Evolutionary conservation across 2,888 invertebrate genomes (phyloP).

Genomic region (Cataglyphis rosenhaueri): DNA sequence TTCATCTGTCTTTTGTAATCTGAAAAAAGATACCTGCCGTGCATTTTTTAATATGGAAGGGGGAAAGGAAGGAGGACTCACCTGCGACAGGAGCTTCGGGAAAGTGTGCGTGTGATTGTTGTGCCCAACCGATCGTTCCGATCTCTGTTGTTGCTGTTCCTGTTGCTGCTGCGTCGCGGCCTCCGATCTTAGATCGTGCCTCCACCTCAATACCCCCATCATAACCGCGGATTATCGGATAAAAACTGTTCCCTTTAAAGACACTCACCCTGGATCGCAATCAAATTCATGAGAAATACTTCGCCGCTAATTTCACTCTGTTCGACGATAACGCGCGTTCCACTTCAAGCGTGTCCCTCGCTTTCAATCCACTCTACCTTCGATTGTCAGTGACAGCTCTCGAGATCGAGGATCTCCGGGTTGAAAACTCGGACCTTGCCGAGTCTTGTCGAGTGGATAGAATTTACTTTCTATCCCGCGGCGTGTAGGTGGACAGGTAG

Average conservation of each 20-base stretch:
- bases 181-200: conserved; percentile 85
- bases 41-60: background rate
- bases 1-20: background rate
- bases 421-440: background rate
- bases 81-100: conserved; percentile 84
- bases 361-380: conserved; percentile 1
- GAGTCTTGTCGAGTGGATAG: background rate
- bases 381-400: background rate
- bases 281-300: background rate
- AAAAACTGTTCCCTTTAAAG: conserved; percentile 6
- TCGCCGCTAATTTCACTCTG: conserved; percentile 1
- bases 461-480: conserved; percentile 2
- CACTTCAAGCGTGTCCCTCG: background rate
- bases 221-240: conserved; percentile 76
- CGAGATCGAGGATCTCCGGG: background rate
- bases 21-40: background rate
- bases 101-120: conserved; percentile 78
- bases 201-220: conserved; percentile 85
- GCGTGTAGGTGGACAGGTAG: background rate
- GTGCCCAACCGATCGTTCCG: conserved; percentile 72
- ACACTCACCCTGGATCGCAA: conserved; percentile 18
- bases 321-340: background rate
- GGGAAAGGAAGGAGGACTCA: conserved; percentile 65
- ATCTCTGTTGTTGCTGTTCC: conserved; percentile 74
- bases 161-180: conserved; percentile 80